Conservation (phyloP, 2,113 vertebrate species). For the Leucopternis melanops region DNA sequence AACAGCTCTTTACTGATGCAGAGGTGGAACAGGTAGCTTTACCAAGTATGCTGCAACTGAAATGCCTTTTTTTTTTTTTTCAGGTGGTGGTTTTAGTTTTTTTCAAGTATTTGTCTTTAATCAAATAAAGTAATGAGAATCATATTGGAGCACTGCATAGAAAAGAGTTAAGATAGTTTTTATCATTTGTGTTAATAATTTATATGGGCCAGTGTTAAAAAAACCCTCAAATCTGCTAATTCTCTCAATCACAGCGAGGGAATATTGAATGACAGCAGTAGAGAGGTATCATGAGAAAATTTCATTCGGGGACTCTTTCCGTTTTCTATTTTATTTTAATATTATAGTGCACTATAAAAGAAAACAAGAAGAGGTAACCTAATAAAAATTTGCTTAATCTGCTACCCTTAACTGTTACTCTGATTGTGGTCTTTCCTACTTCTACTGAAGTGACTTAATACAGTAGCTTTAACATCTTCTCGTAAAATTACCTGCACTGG, state of each 20-base stretch:
- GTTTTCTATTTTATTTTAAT: background rate
- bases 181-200: background rate
- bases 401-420: background rate
- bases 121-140: background rate
- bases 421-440: background rate
- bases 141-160: background rate
- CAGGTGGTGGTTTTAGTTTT: background rate
- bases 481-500: background rate
- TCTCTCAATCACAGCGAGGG: background rate
- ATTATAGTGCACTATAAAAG: background rate
- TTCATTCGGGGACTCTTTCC: background rate
- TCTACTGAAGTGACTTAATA: background rate
- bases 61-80: background rate
- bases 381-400: background rate
- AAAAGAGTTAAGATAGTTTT: background rate
- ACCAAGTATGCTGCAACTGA: background rate
- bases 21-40: background rate
- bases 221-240: background rate
- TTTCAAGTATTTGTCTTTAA: background rate
- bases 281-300: background rate
- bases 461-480: background rate
- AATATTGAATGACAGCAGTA: background rate
- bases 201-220: background rate
- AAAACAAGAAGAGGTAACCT: background rate
- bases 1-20: background rate